Conservation (phyloP, 2,113 vertebrate genomes). For the Toxotes jaculatrix region DNA sequence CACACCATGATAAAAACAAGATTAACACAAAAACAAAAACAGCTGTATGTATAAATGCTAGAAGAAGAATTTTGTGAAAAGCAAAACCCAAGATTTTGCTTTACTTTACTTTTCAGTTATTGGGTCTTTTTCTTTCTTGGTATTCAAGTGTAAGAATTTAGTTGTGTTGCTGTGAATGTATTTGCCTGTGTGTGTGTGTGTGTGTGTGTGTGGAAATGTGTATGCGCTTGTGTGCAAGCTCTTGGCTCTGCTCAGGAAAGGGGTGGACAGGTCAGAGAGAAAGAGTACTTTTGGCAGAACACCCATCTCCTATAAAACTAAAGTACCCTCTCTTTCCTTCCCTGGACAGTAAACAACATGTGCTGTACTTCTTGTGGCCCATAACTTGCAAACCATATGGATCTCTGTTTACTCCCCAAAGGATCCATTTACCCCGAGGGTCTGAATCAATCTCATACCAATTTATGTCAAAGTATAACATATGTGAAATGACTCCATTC, state of each 20-base stretch:
- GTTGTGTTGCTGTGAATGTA: conserved; percentile 31
- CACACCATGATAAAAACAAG: conserved; percentile 26
- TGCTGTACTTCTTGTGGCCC: conserved; percentile 45
- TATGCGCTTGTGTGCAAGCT: conserved; percentile 23
- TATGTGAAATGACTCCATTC: conserved; percentile 6
- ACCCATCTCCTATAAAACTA: conserved; percentile 68
- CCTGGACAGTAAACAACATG: conserved; percentile 60
- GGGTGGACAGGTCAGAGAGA: conserved; percentile 65
- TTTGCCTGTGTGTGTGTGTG: conserved; percentile 17
- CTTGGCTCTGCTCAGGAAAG: conserved; percentile 59
- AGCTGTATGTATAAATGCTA: conserved; percentile 9
- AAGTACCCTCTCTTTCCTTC: conserved; percentile 53
- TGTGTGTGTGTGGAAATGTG: conserved; percentile 17
- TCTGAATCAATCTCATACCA: conserved; percentile 33
- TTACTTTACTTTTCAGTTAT: conserved; percentile 28
- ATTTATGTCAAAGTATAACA: conserved; percentile 24
- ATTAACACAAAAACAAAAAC: conserved; percentile 32
- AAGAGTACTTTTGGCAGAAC: conserved; percentile 70
- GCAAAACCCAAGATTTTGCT: conserved; percentile 5
- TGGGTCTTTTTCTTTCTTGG: conserved; percentile 26
- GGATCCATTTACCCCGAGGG: conserved; percentile 10
- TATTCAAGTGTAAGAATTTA: conserved; percentile 22
- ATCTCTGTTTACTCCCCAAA: conserved; percentile 22
- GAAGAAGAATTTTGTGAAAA: conserved; percentile 11
- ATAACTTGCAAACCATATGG: conserved; percentile 57